These are phyloP conservation scores for Aleadryas rufinucha DNA, from an alignment of 2,113 vertebrate genomes.

Conservation along the genomic window DNA sequence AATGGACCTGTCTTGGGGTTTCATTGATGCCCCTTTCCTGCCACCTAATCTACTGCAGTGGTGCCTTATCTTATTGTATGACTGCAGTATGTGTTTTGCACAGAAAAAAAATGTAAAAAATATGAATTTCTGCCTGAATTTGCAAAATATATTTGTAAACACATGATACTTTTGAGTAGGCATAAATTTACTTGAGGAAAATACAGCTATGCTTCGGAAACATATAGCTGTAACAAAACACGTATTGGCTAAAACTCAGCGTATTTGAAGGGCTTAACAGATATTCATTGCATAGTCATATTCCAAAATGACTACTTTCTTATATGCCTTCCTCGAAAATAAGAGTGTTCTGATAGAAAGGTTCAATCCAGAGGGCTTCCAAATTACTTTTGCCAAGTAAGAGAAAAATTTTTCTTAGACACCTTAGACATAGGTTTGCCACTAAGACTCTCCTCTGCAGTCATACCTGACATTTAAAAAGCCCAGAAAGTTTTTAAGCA, in stretches of 20 bases:
- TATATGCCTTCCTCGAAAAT: not conserved
- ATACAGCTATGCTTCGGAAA: not conserved
- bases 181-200: not conserved
- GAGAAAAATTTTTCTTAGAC: not conserved
- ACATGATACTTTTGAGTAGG: not conserved
- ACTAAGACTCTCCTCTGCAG: not conserved
- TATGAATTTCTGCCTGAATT: not conserved
- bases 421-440: not conserved
- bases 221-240: not conserved
- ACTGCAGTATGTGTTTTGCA: not conserved
- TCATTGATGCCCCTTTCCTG: not conserved
- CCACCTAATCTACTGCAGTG: not conserved
- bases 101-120: not conserved
- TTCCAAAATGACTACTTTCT: not conserved
- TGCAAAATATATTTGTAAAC: not conserved
- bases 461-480: not conserved
- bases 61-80: not conserved
- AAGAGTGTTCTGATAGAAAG: not conserved
- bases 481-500: not conserved
- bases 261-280: not conserved
- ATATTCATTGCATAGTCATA: not conserved
- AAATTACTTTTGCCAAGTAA: not conserved
- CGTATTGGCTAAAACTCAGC: not conserved
- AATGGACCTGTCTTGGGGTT: not conserved
- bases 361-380: not conserved